These are phyloP conservation scores for Chymomyza costata DNA, from an alignment of 1,140 invertebrate species.

Conservation along the genomic window DNA sequence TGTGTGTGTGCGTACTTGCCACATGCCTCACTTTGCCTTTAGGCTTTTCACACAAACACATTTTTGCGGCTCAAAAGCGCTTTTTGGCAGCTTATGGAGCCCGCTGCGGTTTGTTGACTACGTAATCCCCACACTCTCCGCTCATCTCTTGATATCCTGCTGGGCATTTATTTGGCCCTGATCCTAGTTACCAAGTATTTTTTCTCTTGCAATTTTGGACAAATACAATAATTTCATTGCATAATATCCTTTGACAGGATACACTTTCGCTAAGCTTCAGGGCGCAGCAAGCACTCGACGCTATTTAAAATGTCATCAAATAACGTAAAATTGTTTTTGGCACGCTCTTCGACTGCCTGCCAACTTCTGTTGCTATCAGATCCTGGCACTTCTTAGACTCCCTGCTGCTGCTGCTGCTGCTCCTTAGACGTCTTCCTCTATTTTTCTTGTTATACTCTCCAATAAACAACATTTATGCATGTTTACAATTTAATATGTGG, in stretches of 20 bases:
- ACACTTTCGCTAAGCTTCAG: constrained; percentile 52
- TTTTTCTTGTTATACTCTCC: too few relatives aligned
- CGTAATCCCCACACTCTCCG: too few relatives aligned
- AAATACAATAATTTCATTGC: constrained; percentile 51
- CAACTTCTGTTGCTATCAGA: too few relatives aligned
- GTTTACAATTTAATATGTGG: constrained; percentile 63
- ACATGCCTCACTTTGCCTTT: too few relatives aligned
- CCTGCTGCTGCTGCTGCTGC: constrained; percentile 6
- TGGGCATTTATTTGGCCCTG: constrained; percentile 28
- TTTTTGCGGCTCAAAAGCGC: constrained; percentile 39
- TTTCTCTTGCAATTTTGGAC: constrained; percentile 47
- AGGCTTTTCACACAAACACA: too few relatives aligned
- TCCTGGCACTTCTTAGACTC: too few relatives aligned
- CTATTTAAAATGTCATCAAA: constrained; percentile 42
- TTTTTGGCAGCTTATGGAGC: constrained; percentile 37
- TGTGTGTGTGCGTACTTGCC: too few relatives aligned
- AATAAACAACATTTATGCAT: constrained; percentile 61
- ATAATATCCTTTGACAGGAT: constrained; percentile 56
- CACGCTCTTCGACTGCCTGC: constrained; percentile 33
- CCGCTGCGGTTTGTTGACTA: constrained; percentile 5
- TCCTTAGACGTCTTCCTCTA: constrained; percentile 29
- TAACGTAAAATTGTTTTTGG: constrained; percentile 48
- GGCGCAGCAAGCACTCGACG: constrained; percentile 24
- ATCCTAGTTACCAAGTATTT: constrained; percentile 17
- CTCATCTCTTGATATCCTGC: neutral